Base-by-base conservation (phyloP, 2,797 vertebrate species). In the Cyprinella venusta region DNA sequence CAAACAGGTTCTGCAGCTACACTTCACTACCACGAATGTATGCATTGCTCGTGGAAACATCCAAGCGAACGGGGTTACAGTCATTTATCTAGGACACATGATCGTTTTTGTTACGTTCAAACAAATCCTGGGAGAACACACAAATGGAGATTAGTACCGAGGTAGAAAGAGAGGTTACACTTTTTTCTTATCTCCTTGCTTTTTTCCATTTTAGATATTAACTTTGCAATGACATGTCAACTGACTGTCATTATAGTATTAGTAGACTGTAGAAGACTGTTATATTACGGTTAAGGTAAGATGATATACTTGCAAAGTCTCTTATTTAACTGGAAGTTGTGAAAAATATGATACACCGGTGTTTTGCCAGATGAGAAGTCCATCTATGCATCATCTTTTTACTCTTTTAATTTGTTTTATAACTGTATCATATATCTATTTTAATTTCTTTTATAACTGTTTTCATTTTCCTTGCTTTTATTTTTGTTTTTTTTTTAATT, bases 1-100 rank as follows among this genome's bases (percentile, higher is more conserved):
- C 63, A 81, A 79, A 85, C 81, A 71, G 83, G 84, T 82, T 82
- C 65, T 84, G 79, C 65, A 81, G 77, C 36, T 71, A 71, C 1
- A 10, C 68, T 65, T 36, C 16, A 52, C 21, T 65, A 9, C 75
- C 59, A 67, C 3, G 24, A 71, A 3, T 38, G 19, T 56, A 87
- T 72, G 56, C 36, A 87, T 84, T 76, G 77, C 89, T 84, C 50
- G 50, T 68, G 69, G 52, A 59, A 45, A 52, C 33, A 45, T 59
- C 71, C 65, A 72, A 45, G 50, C 24, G 61, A 76, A 76, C 12
- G 2, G 65, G 54, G 68, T 65, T 74, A 79, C 68, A 74, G 21
- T 85, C 38, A 67, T 79, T 82, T 30, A 79, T 79, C 26, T 24
- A 19, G 26, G 61, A 48, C 64, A 79, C 24, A 54, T 36, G 10